phyloP scores from a whole-genome alignment of 2,888 invertebrate genomes.

The Blastobasis adustella region DNA sequence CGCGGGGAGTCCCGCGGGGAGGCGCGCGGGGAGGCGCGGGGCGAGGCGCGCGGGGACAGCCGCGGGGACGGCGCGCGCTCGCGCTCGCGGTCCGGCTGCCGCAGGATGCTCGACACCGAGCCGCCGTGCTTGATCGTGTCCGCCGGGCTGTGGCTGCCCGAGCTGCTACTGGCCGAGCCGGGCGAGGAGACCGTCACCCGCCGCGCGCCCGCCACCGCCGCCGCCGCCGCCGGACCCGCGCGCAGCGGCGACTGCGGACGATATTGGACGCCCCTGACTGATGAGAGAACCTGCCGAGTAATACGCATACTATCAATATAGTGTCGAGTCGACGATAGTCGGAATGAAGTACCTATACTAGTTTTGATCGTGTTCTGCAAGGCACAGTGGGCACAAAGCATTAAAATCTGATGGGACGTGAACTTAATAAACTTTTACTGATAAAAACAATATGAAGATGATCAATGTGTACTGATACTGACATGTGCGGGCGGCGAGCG shows the following conservation, averaged over 20 bases:
- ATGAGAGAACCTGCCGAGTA: conserved; percentile 76
- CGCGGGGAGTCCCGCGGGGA: conserved; percentile 43
- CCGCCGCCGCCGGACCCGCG: conserved; percentile 63
- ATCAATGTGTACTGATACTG: conserved; percentile 26
- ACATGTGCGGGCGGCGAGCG: conserved; percentile 83
- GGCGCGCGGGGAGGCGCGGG: conserved; percentile 47
- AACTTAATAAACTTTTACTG: too few species aligned
- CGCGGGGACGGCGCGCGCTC: conserved; percentile 54
- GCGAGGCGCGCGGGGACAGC: conserved; percentile 56
- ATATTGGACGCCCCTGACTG: conserved; percentile 82
- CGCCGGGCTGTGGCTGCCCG: conserved; percentile 87
- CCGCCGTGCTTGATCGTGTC: conserved; percentile 81
- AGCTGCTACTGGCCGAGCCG: conserved; percentile 91
- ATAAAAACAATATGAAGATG: too few species aligned
- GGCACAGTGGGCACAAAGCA: too few species aligned
- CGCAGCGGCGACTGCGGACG: conserved; percentile 81
- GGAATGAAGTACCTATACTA: too few species aligned
- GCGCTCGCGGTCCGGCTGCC: conserved; percentile 54
- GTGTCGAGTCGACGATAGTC: too few species aligned
- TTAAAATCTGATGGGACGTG: too few species aligned
- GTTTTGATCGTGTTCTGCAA: too few species aligned
- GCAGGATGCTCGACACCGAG: conserved; percentile 62
- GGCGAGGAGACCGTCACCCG: conserved; percentile 78
- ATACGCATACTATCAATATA: too few species aligned
- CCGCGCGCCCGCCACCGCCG: conserved; percentile 68